A percentile compares a stretch with the other conserved stretches of the same genome.
These are phyloP conservation scores for Rhorus exstirpatorius DNA, from an alignment of 2,888 invertebrate species.

Conservation along the genomic window DNA sequence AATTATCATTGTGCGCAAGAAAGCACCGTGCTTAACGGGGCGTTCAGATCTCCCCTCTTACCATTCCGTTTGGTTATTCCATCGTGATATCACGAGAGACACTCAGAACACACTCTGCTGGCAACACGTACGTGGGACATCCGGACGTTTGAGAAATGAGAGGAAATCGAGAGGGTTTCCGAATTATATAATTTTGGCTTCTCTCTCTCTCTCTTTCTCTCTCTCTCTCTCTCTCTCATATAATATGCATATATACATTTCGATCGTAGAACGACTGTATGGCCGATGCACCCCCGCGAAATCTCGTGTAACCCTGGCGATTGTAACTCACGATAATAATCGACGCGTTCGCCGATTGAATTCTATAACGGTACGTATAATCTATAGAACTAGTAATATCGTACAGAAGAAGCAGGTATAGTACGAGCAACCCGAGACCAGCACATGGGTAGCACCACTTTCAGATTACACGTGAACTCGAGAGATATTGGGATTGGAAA, in stretches of 20 bases:
- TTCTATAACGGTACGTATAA: conserved; percentile 48
- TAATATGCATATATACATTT: neutral
- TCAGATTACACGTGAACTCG: conserved; percentile 45
- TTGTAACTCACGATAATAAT: conserved; percentile 68
- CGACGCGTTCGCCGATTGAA: conserved; percentile 66
- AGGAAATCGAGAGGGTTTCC: conserved; percentile 18
- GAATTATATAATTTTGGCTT: conserved; percentile 40
- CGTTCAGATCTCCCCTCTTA: neutral
- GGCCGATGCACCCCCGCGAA: conserved; percentile 29
- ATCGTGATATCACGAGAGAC: conserved; percentile 8
- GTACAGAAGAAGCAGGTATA: conserved; percentile 11
- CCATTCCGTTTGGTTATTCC: conserved; percentile 9
- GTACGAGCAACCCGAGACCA: neutral
- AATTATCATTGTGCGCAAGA: conserved; percentile 64
- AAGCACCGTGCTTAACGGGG: conserved; percentile 18
- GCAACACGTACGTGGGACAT: conserved; percentile 33
- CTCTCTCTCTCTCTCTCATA: neutral
- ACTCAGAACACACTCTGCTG: conserved; percentile 1
- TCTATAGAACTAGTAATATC: conserved; percentile 39
- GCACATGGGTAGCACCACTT: conserved; percentile 21
- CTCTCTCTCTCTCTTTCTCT: neutral
- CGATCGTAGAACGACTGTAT: conserved; percentile 11
- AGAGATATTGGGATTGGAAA: conserved; percentile 51
- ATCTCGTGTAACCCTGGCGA: conserved; percentile 66
- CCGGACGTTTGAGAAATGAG: conserved; percentile 39